phyloP scores from a whole-genome alignment of 1,140 invertebrate genomes.

The Scylla paramamosain region DNA sequence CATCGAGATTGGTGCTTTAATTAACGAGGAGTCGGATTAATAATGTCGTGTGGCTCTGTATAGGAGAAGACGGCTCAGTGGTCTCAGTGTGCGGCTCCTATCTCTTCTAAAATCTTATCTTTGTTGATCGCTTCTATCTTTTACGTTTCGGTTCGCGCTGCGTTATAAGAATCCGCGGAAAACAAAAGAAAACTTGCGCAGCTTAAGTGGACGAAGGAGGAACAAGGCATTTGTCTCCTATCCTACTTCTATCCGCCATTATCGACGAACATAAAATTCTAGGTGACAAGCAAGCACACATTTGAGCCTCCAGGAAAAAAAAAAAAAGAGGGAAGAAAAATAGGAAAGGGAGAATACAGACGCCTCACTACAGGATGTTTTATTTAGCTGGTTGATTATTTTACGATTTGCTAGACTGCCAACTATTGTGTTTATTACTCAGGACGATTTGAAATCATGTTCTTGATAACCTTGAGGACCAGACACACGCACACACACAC shows the following conservation, averaged over 20 bases:
- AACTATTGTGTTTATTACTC: conserved; percentile 5
- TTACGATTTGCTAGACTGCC: conserved; percentile 11
- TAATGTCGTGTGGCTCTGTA: conserved; percentile 1
- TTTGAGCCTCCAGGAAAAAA: neutral
- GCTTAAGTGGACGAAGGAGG: too few species aligned
- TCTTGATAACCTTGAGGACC: neutral
- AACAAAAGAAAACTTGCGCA: too few species aligned
- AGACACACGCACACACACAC: neutral
- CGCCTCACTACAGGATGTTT: neutral
- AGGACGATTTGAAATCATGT: neutral
- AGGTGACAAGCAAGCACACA: neutral
- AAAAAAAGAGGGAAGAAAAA: neutral
- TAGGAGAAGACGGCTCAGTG: neutral
- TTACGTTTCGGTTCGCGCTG: too few species aligned
- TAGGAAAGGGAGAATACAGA: neutral
- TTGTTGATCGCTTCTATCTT: too few species aligned
- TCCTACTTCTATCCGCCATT: neutral
- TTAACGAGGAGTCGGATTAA: conserved; percentile 2
- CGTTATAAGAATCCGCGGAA: too few species aligned
- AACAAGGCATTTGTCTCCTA: neutral
- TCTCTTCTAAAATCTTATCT: neutral
- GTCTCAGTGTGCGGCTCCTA: neutral
- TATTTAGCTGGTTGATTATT: neutral
- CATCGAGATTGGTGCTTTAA: neutral
- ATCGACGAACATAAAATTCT: neutral